Base-by-base conservation (phyloP, 2,888 invertebrate species). In the Chrysotoxum bicinctum region DNA sequence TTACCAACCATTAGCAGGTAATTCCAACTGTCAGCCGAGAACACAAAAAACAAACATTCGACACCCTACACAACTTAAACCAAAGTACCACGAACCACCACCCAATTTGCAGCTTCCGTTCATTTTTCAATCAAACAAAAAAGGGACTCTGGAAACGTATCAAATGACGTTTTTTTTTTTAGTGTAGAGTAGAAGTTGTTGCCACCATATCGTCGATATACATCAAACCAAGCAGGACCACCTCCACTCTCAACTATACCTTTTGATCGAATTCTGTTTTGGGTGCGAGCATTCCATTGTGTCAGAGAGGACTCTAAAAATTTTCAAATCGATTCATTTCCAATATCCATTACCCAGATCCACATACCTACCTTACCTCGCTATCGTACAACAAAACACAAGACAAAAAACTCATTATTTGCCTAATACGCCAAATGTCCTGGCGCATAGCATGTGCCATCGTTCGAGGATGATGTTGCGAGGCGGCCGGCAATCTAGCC, bases 401-500 rank as follows among this genome's bases (percentile, higher is more conserved):
- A 70, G 23, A 66, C 62, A 70, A 72, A 56, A 56, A 48, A 80
- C 72, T 76, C 85, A 85, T 81, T 85, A 85, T 85, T 85, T 81
- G 72, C 69, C 76, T 76, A 85, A 85, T 85, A 69, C 76, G 43
- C 68, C 69, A 73, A 85, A 80, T 77, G 76, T 77, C 85, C 85
- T 81, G 76, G 62, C 76, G 85, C 56, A 85, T 85, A 85, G 81
- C 85, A 81, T 85, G 85, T 81, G 85, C 80, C 85, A 80, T 21
- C 45, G n/a, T 19, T 23, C 9, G 32, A 32, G 10, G 58, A 30
- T 32, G 56, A 26, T 19, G 50, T 73, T 35, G 19, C n/a, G 52
- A 66, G 60, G 40, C 54, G 60, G 40, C 54, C 62, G 58, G 62
- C 43, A 68, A 73, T 73, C 69, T 35, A 73, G 76, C 76, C 85